Evolutionary conservation across 1,140 invertebrate genomes (phyloP), one percentile per base, ranked within the genome.

Genomic region (Bombus fervidus): DNA sequence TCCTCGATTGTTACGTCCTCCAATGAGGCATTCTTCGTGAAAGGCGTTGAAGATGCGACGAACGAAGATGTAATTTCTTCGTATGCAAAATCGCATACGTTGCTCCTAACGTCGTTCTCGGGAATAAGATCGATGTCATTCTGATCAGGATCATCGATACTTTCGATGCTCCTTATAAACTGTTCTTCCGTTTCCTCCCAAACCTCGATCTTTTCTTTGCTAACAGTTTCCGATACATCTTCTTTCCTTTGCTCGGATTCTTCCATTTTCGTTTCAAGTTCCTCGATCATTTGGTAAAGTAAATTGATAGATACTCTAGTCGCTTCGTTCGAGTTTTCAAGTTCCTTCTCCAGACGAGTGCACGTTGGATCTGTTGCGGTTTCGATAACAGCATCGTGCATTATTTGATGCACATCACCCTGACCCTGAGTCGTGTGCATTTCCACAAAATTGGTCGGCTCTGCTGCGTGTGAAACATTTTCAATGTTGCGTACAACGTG

Each of bases 101-200:
- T 39, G 5, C n/a, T 43, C 1, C 22, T 64, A 3, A 37, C 85
- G 13, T 62, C 18, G 10, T 34, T 74, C 6, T 12, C 62, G 2
- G 71, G 68, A 31, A 43, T 18, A 3, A 68, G 39, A 13, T 72
- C 53, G 28, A 69, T 18, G 28, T 22, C 37, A 12, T 15, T 82
- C 6, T 66, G 39, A 5, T 57, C 64, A 10, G 22, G 12, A 0
- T 77, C 73, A 1, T 28, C 77, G 34, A 59, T 15, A 10, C 59
- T 73, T 8, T 92, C 87, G 76, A 93, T 92, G 1, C 77, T 91
- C 39, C 88, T 80, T 41, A 93, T 82, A 25, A 92, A 87, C 28
- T 86, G 78, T 69, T 93, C 92, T 22, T 93, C 90, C 1, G 53
- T 85, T 53, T 93, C 91, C 28, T 93, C 92, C 89, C 89, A 91